Evolutionary conservation across 2,888 invertebrate species (phyloP), one percentile per base, ranked within the genome.

Genomic region (Toxonevra muliebris): DNA sequence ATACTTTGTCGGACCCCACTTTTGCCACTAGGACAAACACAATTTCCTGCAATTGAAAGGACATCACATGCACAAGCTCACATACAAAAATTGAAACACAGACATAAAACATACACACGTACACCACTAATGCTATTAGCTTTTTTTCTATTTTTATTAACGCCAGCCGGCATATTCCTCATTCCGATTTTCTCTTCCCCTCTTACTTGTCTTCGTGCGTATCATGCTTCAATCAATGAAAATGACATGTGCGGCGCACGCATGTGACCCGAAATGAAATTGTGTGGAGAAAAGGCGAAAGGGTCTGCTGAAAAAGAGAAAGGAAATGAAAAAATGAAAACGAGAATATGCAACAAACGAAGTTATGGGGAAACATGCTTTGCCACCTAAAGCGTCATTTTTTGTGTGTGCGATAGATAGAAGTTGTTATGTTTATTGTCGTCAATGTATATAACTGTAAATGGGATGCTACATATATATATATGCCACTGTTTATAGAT

Each of bases 241-340:
- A 58, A 41, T 41, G 58, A 58, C 40, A 58, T 40, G 58, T 58
- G 19, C 40, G 30, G 12, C 58, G 42, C 12, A 17, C 17, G 58
- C 10, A 5, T 58, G 41, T 40, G 58, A 30, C 42, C 58, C 41
- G 40, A 58, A 58, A 58, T 15, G n/a, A 15, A 15, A 48, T n/a
- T 48, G 30, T 30, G 7, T 30, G 20, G 19, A 20, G 54, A 19
- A 10, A n/a, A 19, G 2, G 2, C 17, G 12, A 48, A 13, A 48
- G 15, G 50, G 8, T n/a, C 13, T 48, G 50, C 8, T 2, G 17
- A 59, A 41, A 41, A 41, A 15, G 42, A 59, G 9, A 42, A 40
- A 13, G 15, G 42, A 59, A 19, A 41, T 30, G 15, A 8, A 57
- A 43, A 15, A 17, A 59, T n/a, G 17, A 15, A 48, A 48, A 48